Evolutionary conservation across 2,113 vertebrate genomes (phyloP).

Genomic region (Limnothrissa miodon): DNA sequence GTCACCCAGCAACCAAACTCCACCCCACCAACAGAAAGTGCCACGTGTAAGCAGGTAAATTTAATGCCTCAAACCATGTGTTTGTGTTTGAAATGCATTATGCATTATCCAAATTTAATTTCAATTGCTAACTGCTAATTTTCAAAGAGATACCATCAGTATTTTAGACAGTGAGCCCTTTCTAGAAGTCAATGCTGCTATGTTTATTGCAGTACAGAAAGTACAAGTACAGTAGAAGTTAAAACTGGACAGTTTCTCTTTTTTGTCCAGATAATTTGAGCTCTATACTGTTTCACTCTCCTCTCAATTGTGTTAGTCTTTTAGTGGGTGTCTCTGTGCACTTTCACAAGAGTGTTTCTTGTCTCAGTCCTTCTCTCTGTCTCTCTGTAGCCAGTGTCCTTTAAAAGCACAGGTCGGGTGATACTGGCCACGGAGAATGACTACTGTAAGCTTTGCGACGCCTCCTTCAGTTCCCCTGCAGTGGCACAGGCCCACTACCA

Average conservation of each 20-base stretch:
- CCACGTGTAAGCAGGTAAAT: constrained; percentile 77
- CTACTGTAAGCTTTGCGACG: constrained; percentile 97
- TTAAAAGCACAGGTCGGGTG: constrained; percentile 85
- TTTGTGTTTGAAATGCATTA: neutral
- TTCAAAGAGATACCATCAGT: neutral
- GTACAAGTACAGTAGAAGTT: neutral
- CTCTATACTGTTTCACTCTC: neutral
- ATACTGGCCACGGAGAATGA: constrained; percentile 97
- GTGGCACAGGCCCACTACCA: constrained; percentile 97
- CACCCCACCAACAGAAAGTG: constrained; percentile 70
- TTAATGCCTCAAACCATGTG: neutral
- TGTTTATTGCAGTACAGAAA: neutral
- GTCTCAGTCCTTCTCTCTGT: too few species aligned
- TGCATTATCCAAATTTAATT: neutral
- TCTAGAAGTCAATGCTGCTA: neutral
- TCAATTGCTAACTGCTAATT: neutral
- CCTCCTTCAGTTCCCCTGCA: constrained; percentile 93
- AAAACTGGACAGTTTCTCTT: neutral
- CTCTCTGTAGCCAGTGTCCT: constrained; percentile 67
- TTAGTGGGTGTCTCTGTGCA: neutral
- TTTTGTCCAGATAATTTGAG: neutral
- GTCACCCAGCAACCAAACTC: constrained; percentile 70
- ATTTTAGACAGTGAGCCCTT: neutral
- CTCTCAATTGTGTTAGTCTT: neutral
- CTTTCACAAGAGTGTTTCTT: too few species aligned